Evolutionary conservation across 2,888 invertebrate species (phyloP).

Genomic region (Heliconius charithonia): DNA sequence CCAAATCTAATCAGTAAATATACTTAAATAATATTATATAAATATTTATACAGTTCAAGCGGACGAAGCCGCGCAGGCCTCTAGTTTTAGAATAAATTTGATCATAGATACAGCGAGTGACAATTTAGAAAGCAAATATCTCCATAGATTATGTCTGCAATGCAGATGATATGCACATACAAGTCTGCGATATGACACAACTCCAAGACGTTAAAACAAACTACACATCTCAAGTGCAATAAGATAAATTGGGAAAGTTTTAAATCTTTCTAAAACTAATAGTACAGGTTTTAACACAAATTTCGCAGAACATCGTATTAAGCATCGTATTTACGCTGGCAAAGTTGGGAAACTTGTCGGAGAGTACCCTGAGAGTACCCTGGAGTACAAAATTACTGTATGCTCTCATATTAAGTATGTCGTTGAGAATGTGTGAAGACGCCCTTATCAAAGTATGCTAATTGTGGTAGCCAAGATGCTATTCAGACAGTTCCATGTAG

Average conservation of each 20-base stretch:
- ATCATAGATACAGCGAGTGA: neutral
- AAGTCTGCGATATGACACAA: neutral
- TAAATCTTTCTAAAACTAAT: conserved; percentile 44
- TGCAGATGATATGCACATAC: conserved; percentile 14
- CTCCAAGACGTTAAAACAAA: conserved; percentile 24
- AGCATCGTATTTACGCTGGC: conserved; percentile 42
- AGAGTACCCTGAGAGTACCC: conserved; percentile 17
- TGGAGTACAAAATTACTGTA: conserved; percentile 31
- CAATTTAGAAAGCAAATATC: neutral
- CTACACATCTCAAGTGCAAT: conserved; percentile 39
- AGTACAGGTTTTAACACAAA: conserved; percentile 44
- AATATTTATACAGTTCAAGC: too few relatives aligned
- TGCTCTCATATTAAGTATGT: conserved; percentile 34
- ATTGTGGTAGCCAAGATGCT: neutral
- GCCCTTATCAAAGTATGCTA: conserved; percentile 14
- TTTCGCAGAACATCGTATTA: conserved; percentile 41
- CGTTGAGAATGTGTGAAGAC: conserved; percentile 27
- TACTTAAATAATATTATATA: too few relatives aligned
- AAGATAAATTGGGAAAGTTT: conserved; percentile 45
- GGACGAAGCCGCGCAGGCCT: too few relatives aligned
- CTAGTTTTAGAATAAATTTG: neutral
- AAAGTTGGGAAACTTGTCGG: conserved; percentile 42
- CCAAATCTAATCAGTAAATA: too few relatives aligned
- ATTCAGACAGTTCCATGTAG: neutral
- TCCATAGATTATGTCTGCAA: neutral